Conservation (phyloP, 2,113 vertebrate genomes). For the Saguinus imperator region DNA sequence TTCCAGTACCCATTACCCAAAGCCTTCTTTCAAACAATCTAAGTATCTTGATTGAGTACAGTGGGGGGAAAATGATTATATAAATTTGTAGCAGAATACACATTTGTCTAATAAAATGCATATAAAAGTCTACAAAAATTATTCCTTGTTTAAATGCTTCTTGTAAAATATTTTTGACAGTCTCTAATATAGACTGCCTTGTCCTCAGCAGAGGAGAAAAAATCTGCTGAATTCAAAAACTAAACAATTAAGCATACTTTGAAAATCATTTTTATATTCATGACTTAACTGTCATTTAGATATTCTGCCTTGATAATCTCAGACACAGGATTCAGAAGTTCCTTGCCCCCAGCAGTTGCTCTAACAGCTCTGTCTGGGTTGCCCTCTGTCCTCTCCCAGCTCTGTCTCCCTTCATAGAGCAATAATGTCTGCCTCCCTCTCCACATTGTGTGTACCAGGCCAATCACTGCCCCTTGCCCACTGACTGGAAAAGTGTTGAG, state of each 20-base stretch:
- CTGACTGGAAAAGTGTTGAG: not conserved
- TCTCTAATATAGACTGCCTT: not conserved
- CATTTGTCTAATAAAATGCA: not conserved
- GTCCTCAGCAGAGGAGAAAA: not conserved
- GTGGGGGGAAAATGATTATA: not conserved
- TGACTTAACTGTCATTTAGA: not conserved
- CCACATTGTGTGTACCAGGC: rapidly evolving
- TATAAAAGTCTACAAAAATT: not conserved
- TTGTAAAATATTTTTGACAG: not conserved
- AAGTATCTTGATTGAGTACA: not conserved
- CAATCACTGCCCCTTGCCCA: not conserved
- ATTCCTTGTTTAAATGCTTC: not conserved
- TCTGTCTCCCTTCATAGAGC: too few relatives aligned
- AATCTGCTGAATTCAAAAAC: not conserved
- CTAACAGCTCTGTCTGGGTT: not conserved
- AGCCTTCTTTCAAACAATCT: not conserved
- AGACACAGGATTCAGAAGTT: rapidly evolving
- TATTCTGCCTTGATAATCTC: not conserved
- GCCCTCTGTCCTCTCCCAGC: rapidly evolving
- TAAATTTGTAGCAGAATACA: not conserved
- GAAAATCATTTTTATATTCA: not conserved
- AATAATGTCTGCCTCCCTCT: not conserved
- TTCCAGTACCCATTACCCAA: not conserved
- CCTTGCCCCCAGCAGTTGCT: not conserved
- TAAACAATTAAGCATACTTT: not conserved